Evolutionary conservation across 1,140 invertebrate species (phyloP).

Genomic region (Solenopsis invicta): DNA sequence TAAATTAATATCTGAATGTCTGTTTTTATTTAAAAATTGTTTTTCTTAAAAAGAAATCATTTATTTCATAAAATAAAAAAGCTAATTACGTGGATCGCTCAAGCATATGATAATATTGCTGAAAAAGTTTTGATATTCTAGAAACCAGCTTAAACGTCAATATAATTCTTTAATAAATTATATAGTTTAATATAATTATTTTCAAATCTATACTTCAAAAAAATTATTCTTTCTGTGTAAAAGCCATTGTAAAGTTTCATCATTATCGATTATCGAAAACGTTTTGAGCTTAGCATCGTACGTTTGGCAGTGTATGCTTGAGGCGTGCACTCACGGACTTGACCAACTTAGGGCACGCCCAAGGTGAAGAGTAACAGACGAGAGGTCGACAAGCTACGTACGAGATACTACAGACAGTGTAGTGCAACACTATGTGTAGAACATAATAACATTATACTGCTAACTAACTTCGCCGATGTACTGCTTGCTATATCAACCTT

Average conservation of each 20-base stretch:
- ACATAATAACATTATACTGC: conserved; percentile 69
- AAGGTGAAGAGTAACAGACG: conserved; percentile 75
- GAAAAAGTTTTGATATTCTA: too few species aligned
- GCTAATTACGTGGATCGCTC: too few species aligned
- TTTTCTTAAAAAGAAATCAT: too few species aligned
- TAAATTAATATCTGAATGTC: too few species aligned
- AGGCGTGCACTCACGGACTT: conserved; percentile 70
- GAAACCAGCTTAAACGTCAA: too few species aligned
- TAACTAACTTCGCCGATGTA: conserved; percentile 70
- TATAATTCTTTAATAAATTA: too few species aligned
- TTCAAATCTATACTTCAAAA: too few species aligned
- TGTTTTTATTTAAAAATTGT: too few species aligned
- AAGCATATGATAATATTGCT: too few species aligned
- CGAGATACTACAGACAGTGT: conserved; percentile 37
- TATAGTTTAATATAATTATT: too few species aligned
- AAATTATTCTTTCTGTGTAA: too few species aligned
- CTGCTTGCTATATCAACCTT: conserved; percentile 46
- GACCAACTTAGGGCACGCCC: conserved; percentile 70
- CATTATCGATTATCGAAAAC: neutral
- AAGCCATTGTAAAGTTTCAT: conserved; percentile 1
- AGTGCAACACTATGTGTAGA: conserved; percentile 68
- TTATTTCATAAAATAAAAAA: too few species aligned
- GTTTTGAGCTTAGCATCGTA: conserved; percentile 42
- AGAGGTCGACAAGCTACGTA: conserved; percentile 57
- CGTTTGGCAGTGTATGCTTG: conserved; percentile 44